Base-by-base conservation (phyloP, 2,113 vertebrate genomes). In the Picathartes gymnocephalus region DNA sequence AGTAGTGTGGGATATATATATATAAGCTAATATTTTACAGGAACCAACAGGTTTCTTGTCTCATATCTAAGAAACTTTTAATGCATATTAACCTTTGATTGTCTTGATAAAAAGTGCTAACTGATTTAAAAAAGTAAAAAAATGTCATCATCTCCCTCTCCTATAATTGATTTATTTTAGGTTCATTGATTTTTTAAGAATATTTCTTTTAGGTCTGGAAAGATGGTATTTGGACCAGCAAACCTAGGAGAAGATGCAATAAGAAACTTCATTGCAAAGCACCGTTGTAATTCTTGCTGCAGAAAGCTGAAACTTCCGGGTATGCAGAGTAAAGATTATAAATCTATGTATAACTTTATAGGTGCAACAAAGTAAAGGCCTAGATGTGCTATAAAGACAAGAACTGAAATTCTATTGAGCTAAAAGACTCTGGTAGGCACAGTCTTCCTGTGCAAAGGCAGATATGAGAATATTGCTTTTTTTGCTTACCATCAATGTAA, bases 201-300 rank as follows among this genome's bases (percentile, higher is more conserved):
- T 95, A 78, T 97, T 97, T 95, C 72, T 93, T 97, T 90, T 94
- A 98, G 98, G 90, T 98, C 97, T 96, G 98, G 98, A 96, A 98
- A 98, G 83, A 98, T 99, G 98, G 98, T 98, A 73, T 99, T 99
- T 96, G 99, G 99, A 92, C 98, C 99, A 24, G 98, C 99, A 96
- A 99, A 99, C 94, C 97, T 99, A 84, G 99, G 99, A 92, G 98
- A 98, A 85, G 97, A 97, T 78, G 99, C 99, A 88, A 98, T 99
- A 94, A 98, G 96, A 79, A 98, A 98, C 81, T 99, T 99, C 97
- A 97, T 99, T 95, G 97, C 98, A 96, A 99, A 99, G 94, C 99
- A 99, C 96, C 96, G 51, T n/a, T 99, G 99, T 95, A 98, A 99
- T 92, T 95, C 98, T 65, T 99, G 98, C 97, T 99, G 99, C 93